A percentile compares a stretch with the other conserved stretches of the same genome.
These are phyloP conservation scores for Ernsta delagoae DNA, from an alignment of 2,888 invertebrate species.

Conservation along the genomic window DNA sequence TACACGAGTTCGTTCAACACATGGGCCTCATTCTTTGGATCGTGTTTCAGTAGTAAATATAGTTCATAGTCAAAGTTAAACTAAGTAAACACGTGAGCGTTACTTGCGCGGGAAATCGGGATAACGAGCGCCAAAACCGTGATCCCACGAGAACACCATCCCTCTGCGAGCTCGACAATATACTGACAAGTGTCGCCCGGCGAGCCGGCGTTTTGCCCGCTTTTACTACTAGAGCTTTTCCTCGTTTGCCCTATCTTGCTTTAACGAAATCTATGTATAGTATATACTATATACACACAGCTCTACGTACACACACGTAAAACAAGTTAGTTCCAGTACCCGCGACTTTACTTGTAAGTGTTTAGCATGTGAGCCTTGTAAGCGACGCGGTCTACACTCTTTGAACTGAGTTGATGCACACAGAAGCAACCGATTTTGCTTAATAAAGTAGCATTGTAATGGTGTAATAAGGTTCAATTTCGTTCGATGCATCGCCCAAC, in stretches of 20 bases:
- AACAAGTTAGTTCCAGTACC: constrained; percentile 59
- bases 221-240: constrained; percentile 71
- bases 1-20: constrained; percentile 56
- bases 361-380: constrained; percentile 44
- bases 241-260: constrained; percentile 78
- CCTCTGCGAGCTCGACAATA: constrained; percentile 64
- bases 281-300: constrained; percentile 51
- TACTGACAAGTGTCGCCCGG: constrained; percentile 75
- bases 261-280: constrained; percentile 62
- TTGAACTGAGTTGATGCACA: constrained; percentile 65
- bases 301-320: constrained; percentile 67
- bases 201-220: constrained; percentile 69
- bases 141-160: constrained; percentile 69
- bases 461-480: constrained; percentile 56
- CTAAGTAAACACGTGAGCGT: constrained; percentile 59
- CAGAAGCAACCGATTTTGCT: constrained; percentile 48
- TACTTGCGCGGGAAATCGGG: constrained; percentile 70
- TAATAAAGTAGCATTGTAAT: constrained; percentile 57
- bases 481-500: constrained; percentile 45
- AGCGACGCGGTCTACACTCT: constrained; percentile 55
- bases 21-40: constrained; percentile 47
- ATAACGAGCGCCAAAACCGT: constrained; percentile 63
- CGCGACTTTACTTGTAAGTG: constrained; percentile 50
- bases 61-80: constrained; percentile 50
- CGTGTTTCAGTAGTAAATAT: constrained; percentile 44